A percentile compares a stretch with the other conserved stretches of the same genome.
phyloP scores from a whole-genome alignment of 2,113 vertebrate species.

The Daboia siamensis region DNA sequence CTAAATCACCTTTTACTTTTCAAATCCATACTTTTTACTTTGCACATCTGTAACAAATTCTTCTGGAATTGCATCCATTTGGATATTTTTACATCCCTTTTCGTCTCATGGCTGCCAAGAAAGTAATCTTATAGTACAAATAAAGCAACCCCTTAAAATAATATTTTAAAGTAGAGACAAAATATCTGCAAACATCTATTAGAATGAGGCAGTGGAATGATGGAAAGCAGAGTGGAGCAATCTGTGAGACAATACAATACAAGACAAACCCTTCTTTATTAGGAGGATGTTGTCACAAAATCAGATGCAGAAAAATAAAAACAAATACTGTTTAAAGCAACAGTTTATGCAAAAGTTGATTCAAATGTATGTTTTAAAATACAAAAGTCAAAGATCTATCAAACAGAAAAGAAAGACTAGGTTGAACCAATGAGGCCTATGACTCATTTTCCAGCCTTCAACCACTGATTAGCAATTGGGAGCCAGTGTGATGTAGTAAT shows the following conservation, averaged over 20 bases:
- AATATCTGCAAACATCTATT: not conserved
- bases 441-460: not conserved
- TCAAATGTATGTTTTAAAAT: not conserved
- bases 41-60: not conserved
- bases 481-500: not conserved
- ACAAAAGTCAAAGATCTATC: not conserved
- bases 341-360: not conserved
- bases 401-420: not conserved
- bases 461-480: not conserved
- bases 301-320: not conserved
- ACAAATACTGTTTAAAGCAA: not conserved
- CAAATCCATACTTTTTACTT: not conserved
- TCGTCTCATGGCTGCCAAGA: not conserved
- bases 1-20: not conserved
- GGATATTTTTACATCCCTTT: not conserved
- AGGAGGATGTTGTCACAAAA: not conserved
- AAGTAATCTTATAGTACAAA: not conserved
- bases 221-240: conserved; percentile 3
- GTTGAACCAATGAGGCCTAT: not conserved
- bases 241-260: not conserved
- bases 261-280: not conserved
- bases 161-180: not conserved
- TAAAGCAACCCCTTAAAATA: not conserved
- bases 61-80: not conserved
- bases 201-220: not conserved